Evolutionary conservation across 1,140 invertebrate genomes (phyloP).

Genomic region (Akabosia matsudoensis): DNA sequence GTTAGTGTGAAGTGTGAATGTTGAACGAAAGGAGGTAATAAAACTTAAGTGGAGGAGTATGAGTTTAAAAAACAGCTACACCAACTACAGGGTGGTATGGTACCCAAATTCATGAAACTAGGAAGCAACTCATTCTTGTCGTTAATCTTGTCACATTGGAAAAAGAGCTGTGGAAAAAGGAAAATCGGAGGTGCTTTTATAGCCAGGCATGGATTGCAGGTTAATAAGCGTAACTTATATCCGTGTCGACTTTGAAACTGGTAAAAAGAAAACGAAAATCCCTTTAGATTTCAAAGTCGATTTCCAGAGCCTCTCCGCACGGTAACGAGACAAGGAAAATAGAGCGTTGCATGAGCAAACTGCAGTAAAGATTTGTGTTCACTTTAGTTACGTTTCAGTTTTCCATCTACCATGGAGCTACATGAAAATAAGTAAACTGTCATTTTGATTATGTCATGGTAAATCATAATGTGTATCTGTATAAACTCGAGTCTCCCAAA

Average conservation of each 20-base stretch:
- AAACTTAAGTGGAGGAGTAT: too few relatives aligned
- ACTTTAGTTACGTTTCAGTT: neutral
- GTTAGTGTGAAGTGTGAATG: too few relatives aligned
- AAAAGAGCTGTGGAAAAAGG: too few relatives aligned
- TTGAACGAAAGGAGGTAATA: too few relatives aligned
- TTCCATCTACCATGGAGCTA: neutral
- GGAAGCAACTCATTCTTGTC: too few relatives aligned
- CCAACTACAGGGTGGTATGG: too few relatives aligned
- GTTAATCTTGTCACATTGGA: too few relatives aligned
- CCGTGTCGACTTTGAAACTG: slow-evolving; percentile 10
- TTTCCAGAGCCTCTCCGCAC: neutral
- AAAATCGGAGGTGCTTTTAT: neutral
- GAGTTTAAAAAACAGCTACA: too few relatives aligned
- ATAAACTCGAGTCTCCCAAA: neutral
- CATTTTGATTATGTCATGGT: neutral
- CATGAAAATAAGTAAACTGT: neutral
- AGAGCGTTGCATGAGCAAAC: neutral
- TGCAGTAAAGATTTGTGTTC: neutral
- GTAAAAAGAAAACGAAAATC: neutral
- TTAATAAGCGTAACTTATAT: slow-evolving; percentile 39
- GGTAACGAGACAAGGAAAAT: neutral
- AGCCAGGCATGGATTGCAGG: slow-evolving; percentile 9
- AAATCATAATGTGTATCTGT: neutral
- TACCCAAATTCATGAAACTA: too few relatives aligned
- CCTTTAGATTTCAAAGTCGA: too few relatives aligned